Base-by-base conservation (phyloP, 2,113 vertebrate genomes). In the Microcebus tavaratra region DNA sequence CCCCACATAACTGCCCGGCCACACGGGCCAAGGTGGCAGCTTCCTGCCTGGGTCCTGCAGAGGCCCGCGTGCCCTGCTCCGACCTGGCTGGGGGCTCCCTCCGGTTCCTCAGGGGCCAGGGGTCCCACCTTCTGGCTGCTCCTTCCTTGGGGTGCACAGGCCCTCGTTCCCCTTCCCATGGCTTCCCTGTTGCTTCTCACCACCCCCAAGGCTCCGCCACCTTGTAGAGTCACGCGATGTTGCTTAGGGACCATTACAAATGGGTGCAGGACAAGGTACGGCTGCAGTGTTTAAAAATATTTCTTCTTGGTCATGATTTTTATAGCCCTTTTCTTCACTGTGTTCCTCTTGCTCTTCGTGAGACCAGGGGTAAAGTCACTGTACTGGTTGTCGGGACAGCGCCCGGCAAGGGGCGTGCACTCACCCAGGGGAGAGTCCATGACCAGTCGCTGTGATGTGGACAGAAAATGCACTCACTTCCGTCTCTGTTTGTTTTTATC, bases 351-450 rank as follows among this genome's bases (percentile, higher is more conserved):
- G 42, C 61, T 31, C 5, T 67, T 82, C 61, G 63, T 39, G 53
- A 36, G 25, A 14, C 17, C 9, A 55, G 36, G 5, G 9, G 50
- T 4, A 45, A 70, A 34, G 57, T 76, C 42, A 12, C 29, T 2
- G 10, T n/a, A 57, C 82, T 9, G 25, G 9, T 8, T 23, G 25
- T 36, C 84, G 17, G 7, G 27, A 39, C 20, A n/a, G 48, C 1
- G 0, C 14, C 79, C 67, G 27, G 72, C 45, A 48, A 68, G 9
- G n/a, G 34, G 65, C 39, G 34, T n/a, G 3, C 10, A 1, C 34
- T 61, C 29, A 18, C 42, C 55, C 18, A 3, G 31, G n/a, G 4
- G 1, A 14, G 3, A 36, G 34, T 17, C 79, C 3, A 3, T 1
- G 5, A 29, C 42, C 59, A 50, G 17, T 67, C 67, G 4, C 67